phyloP scores from a whole-genome alignment of 2,113 vertebrate genomes.

The Leucopsar rothschildi region DNA sequence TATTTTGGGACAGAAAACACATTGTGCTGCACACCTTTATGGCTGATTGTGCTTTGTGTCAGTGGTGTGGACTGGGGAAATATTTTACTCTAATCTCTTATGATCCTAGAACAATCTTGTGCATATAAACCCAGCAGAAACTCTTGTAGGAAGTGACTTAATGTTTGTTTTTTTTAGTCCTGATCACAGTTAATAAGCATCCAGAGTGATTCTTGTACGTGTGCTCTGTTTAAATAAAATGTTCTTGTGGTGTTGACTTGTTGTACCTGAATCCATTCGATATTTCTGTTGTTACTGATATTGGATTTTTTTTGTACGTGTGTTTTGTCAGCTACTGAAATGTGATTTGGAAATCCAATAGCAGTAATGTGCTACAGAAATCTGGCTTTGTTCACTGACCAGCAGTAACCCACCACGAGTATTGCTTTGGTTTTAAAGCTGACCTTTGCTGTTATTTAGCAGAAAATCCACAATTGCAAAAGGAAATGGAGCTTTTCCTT shows the following conservation, averaged over 20 bases:
- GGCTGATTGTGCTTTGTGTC: background rate
- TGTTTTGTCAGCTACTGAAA: constrained; percentile 4
- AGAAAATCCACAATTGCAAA: constrained; percentile 13
- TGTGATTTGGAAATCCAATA: constrained; percentile 62
- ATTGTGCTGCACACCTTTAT: background rate
- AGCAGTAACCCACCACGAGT: constrained; percentile 34
- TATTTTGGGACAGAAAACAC: background rate
- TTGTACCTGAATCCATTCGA: background rate
- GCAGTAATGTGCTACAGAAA: constrained; percentile 47
- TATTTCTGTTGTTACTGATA: background rate
- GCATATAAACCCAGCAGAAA: background rate
- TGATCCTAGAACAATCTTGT: background rate
- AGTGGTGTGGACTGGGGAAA: background rate
- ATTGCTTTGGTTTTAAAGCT: constrained; percentile 64
- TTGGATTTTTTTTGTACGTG: background rate
- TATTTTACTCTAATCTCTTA: background rate
- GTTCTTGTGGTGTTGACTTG: background rate
- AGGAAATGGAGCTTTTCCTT: background rate
- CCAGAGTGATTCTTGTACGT: background rate
- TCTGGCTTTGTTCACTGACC: constrained; percentile 7
- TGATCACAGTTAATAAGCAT: background rate
- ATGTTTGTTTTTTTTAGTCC: background rate
- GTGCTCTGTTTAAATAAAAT: background rate
- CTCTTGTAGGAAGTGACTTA: background rate
- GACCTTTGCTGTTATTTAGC: constrained; percentile 58